A percentile compares a stretch with the other conserved stretches of the same genome.
phyloP scores from a whole-genome alignment of 2,797 vertebrate species.

The Clangula hyemalis region DNA sequence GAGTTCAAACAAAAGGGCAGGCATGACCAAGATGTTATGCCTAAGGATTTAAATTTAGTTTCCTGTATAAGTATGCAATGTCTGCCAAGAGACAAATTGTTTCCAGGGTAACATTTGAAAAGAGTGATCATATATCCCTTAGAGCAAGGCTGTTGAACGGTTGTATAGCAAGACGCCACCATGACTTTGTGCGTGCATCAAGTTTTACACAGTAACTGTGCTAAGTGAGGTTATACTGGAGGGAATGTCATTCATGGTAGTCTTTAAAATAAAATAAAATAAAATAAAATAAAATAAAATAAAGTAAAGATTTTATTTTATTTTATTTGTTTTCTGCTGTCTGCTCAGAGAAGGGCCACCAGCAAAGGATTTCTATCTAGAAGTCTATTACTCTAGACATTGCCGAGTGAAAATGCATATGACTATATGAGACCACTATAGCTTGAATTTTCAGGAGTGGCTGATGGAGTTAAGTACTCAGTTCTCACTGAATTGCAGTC shows the following conservation, averaged over 20 bases:
- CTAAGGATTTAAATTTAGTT: conserved; percentile 77
- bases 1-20: conserved; percentile 73
- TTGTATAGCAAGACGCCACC: not conserved
- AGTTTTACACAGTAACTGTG: not conserved
- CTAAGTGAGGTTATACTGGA: not conserved
- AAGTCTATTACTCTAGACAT: not conserved
- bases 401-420: not conserved
- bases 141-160: conserved; percentile 6
- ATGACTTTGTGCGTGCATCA: not conserved
- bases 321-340: not conserved
- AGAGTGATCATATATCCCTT: conserved; percentile 58
- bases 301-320: no score
- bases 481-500: not conserved
- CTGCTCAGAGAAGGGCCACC: not conserved
- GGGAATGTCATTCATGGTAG: not conserved
- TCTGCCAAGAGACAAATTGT: conserved; percentile 75
- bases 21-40: conserved; percentile 74
- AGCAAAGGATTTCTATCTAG: not conserved
- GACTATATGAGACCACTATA: not conserved
- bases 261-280: no score
- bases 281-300: no score
- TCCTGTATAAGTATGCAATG: conserved; percentile 52
- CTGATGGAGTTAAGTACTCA: not conserved
- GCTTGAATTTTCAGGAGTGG: not conserved
- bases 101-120: conserved; percentile 73